Evolutionary conservation across 92 coral and sea anemone species (phyloP), one percentile per base, ranked within the genome.

Genomic region (Porites divaricata): DNA sequence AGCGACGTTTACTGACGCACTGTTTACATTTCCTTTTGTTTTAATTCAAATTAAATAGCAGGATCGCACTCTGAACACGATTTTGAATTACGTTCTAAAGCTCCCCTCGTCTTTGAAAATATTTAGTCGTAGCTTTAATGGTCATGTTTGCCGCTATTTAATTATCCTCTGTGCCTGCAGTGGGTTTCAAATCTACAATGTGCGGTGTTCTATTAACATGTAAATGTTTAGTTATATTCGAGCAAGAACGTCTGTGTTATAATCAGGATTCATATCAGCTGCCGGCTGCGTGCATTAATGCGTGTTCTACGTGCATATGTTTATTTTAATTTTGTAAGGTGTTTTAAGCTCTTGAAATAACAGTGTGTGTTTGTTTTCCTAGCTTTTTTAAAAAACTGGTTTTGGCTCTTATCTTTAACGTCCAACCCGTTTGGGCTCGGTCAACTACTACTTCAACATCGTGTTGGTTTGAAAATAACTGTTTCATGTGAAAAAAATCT

Each of bases 31-130:
- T 26, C 8, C 45, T 35, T 24, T 23, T 67, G 53, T 66, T 67
- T 53, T 51, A 67, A 66, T 79, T 79, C 50, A 65, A 66, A 67
- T 79, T 67, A 66, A 64, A 67, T 16, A 23, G 50, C 17, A 68
- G 41, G 16, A 15, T 54, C 14, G 35, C 49, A 68, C 17, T 61
- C 21, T 61, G 65, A 61, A 61, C n/a, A 61, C 8, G 3, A 16
- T 61, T 61, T 61, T 21, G 16, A 2, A 61, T 61, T 21, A 22
- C n/a, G 9, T 35, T 35, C 6, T 35, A 61, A 2, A 16, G 16
- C n/a, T 61, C 21, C 65, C 19, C 17, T 8, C 24, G 17, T 61
- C 65, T n/a, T 61, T 61, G n/a, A 61, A n/a, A 67, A 21, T 22
- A 13, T 9, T 67, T 67, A 21, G 23, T 61, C n/a, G 65, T 15